phyloP scores from a whole-genome alignment of 2,888 invertebrate genomes.

The Platypus cylindrus region DNA sequence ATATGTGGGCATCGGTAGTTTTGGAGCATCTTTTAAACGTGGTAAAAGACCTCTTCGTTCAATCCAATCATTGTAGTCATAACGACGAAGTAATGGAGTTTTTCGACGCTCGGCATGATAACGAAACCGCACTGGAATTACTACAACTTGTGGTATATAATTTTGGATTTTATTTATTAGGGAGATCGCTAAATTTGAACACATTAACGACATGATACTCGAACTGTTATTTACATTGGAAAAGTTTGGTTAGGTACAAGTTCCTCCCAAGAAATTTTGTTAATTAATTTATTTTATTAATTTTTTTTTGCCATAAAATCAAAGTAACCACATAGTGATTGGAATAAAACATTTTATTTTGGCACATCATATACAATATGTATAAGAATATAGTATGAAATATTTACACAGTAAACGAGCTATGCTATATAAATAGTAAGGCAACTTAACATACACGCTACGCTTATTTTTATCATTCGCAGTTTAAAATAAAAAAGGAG shows the following conservation, averaged over 20 bases:
- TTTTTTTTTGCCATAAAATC: too few relatives aligned
- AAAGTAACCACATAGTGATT: too few relatives aligned
- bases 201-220: too few relatives aligned
- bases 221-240: too few relatives aligned
- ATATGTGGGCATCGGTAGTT: slow-evolving; percentile 55
- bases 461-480: not conserved
- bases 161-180: slow-evolving; percentile 9
- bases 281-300: too few relatives aligned
- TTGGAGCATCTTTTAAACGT: slow-evolving; percentile 39
- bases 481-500: not conserved
- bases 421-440: slow-evolving; percentile 1
- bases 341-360: slow-evolving; percentile 6
- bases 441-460: slow-evolving; percentile 1
- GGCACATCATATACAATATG: slow-evolving; percentile 9
- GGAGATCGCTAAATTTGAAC: slow-evolving; percentile 4
- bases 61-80: slow-evolving; percentile 59
- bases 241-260: too few relatives aligned
- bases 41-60: slow-evolving; percentile 58
- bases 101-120: slow-evolving; percentile 49
- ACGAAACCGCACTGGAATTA: slow-evolving; percentile 38
- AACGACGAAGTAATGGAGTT: slow-evolving; percentile 50
- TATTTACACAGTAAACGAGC: slow-evolving; percentile 9
- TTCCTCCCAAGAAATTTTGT: too few relatives aligned
- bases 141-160: slow-evolving; percentile 31
- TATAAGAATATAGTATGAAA: slow-evolving; percentile 5